A percentile compares a stretch with the other conserved stretches of the same genome.
phyloP scores from a whole-genome alignment of 2,113 vertebrate species.

The Dolichotis patagonum region DNA sequence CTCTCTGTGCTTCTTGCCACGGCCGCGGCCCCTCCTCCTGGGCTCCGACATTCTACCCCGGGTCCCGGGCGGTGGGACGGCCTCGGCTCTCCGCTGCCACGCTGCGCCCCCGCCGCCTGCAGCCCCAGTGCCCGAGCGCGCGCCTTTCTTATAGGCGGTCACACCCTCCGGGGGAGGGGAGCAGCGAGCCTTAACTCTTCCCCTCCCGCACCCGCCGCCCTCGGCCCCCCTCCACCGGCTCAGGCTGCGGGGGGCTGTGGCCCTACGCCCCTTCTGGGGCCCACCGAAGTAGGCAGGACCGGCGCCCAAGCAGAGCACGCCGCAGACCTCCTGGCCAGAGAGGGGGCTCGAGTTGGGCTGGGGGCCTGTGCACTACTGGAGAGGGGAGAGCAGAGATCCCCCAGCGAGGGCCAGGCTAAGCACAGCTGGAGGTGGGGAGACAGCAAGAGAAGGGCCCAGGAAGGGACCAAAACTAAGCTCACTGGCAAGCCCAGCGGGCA shows the following conservation, averaged over 20 bases:
- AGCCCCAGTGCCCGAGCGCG: conserved; percentile 75
- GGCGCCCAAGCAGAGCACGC: not conserved
- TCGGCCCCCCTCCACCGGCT: not conserved
- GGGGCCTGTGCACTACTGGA: not conserved
- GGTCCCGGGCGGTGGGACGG: conserved; percentile 61
- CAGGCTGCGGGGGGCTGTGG: not conserved
- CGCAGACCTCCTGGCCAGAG: not conserved
- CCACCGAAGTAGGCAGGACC: not conserved
- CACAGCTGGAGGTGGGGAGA: conserved; percentile 69
- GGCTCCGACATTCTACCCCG: conserved; percentile 86
- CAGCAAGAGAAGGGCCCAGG: conserved; percentile 49
- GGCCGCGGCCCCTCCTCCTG: conserved; percentile 87
- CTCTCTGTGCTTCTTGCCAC: conserved; percentile 88
- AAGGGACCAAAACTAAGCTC: conserved; percentile 42
- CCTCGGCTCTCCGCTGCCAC: conserved; percentile 59
- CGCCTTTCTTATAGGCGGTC: conserved; percentile 80
- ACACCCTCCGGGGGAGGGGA: conserved; percentile 84
- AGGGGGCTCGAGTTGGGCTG: conserved; percentile 5
- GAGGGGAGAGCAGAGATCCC: conserved; percentile 56
- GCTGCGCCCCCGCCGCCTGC: conserved; percentile 80
- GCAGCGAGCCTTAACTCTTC: conserved; percentile 80
- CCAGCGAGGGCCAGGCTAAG: conserved; percentile 69
- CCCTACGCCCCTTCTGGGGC: not conserved
- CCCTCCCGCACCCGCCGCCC: conserved; percentile 72
- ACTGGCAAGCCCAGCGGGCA: not conserved